Evolutionary conservation across 2,113 vertebrate species (phyloP).

Genomic region (Pangasianodon hypophthalmus): DNA sequence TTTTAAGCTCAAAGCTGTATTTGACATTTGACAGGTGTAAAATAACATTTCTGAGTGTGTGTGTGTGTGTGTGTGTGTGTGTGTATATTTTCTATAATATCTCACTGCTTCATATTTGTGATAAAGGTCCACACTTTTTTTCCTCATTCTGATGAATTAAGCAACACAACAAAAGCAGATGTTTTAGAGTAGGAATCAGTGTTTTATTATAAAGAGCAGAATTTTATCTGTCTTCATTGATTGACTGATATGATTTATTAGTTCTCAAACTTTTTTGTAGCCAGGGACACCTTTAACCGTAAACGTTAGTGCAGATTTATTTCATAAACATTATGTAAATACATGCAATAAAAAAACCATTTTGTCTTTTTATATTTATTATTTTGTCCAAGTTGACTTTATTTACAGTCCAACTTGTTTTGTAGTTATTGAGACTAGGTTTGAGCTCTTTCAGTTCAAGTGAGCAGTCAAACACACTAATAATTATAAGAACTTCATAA

Average conservation of each 20-base stretch:
- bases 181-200: background rate
- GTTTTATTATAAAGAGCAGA: background rate
- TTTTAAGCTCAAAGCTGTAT: background rate
- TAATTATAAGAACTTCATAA: too few relatives aligned
- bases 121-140: background rate
- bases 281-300: background rate
- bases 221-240: background rate
- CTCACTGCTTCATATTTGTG: background rate
- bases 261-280: background rate
- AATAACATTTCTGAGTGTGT: background rate
- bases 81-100: background rate
- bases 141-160: background rate
- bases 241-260: background rate
- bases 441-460: background rate
- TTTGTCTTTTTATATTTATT: fast-evolving
- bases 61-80: background rate
- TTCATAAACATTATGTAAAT: background rate
- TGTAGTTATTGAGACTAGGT: background rate
- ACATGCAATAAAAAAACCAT: background rate
- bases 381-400: background rate
- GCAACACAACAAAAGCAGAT: background rate
- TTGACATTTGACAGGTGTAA: conserved; percentile 35
- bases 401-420: background rate
- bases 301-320: background rate
- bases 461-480: background rate